These are phyloP conservation scores for Argyresthia goedartella DNA, from an alignment of 2,888 invertebrate species.

Conservation along the genomic window DNA sequence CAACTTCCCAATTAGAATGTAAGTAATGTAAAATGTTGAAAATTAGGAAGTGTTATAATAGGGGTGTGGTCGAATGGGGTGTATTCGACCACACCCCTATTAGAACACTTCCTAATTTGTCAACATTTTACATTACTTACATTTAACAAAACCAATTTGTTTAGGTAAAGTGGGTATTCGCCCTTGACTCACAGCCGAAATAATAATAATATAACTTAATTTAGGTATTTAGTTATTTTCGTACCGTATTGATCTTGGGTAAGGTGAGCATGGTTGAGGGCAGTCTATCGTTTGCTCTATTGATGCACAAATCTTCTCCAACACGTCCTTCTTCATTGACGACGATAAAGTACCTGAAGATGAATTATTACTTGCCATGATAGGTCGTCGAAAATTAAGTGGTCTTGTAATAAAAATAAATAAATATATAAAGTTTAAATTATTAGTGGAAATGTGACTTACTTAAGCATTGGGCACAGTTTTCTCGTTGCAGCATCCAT, in stretches of 20 bases:
- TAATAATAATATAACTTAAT: no score
- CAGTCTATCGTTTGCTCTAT: neutral
- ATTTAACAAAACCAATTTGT: no score
- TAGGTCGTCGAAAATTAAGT: neutral
- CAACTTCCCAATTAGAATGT: no score
- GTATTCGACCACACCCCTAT: no score
- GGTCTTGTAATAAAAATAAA: neutral
- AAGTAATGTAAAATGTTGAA: no score
- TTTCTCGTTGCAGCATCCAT: slow-evolving; percentile 5
- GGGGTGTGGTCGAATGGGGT: no score
- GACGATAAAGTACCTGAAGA: neutral
- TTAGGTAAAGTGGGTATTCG: no score
- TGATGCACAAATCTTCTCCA: neutral
- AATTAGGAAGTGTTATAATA: no score
- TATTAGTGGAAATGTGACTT: neutral
- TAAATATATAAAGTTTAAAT: neutral
- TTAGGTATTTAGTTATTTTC: no score
- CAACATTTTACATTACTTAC: no score
- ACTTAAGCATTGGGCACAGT: neutral
- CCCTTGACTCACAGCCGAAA: no score
- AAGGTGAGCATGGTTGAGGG: neutral
- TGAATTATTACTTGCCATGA: neutral
- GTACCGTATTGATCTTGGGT: neutral
- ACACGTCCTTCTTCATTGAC: neutral
- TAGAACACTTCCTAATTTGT: no score